These are phyloP conservation scores for Papilio machaon DNA, from an alignment of 1,140 invertebrate species.

Conservation along the genomic window DNA sequence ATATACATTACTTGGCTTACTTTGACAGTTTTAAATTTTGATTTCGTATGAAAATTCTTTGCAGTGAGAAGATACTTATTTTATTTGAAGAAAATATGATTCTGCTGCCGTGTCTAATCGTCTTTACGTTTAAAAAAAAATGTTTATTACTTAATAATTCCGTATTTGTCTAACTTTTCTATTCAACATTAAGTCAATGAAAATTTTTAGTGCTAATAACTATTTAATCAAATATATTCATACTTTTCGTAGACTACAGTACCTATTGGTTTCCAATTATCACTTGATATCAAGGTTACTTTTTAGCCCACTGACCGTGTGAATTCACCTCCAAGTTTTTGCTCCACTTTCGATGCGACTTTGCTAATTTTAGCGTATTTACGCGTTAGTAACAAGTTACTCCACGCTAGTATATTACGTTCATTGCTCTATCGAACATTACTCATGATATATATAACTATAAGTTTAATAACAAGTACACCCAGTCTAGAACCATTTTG, in stretches of 20 bases:
- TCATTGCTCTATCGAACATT: slow-evolving; percentile 4
- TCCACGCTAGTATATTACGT: slow-evolving; percentile 21
- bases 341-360: slow-evolving; percentile 53
- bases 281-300: slow-evolving; percentile 47
- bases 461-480: not conserved
- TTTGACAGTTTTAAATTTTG: too few species aligned
- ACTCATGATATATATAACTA: not conserved
- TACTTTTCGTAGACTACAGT: slow-evolving; percentile 11
- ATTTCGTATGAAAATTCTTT: too few species aligned
- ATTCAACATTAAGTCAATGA: too few species aligned
- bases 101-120: too few species aligned
- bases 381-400: slow-evolving; percentile 34
- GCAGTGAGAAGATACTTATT: too few species aligned
- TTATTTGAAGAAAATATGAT: too few species aligned
- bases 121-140: too few species aligned
- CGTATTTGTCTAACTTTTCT: too few species aligned
- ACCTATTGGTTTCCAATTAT: slow-evolving; percentile 43
- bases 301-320: slow-evolving; percentile 52
- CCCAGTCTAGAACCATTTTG: not conserved
- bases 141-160: too few species aligned
- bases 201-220: too few species aligned
- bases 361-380: slow-evolving; percentile 50
- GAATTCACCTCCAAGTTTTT: slow-evolving; percentile 48
- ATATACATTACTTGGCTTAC: too few species aligned
- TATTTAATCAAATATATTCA: not conserved